Evolutionary conservation across 2,113 vertebrate genomes (phyloP).

Genomic region (Protobothrops mucrosquamatus): DNA sequence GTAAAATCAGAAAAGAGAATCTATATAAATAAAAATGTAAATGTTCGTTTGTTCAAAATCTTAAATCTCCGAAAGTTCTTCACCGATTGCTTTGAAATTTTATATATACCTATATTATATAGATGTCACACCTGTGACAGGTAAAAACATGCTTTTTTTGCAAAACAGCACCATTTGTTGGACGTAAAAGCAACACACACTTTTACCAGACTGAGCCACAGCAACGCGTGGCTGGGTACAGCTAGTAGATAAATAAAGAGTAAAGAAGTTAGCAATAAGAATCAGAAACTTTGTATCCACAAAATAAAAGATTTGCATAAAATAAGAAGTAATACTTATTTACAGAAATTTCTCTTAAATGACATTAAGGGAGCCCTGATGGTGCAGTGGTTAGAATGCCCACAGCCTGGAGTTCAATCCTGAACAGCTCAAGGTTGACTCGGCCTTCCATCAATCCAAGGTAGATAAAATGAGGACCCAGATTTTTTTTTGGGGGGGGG

Average conservation of each 20-base stretch:
- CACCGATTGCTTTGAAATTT: too few species aligned
- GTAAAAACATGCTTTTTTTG: too few species aligned
- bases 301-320: conserved; percentile 22
- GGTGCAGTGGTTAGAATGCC: not conserved
- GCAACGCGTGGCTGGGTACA: too few species aligned
- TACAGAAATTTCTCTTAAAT: not conserved
- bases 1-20: conserved; percentile 22
- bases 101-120: too few species aligned
- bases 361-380: not conserved
- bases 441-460: not conserved
- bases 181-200: too few species aligned
- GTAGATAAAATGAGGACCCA: not conserved
- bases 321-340: conserved; percentile 18
- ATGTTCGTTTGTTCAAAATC: too few species aligned
- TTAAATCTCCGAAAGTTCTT: too few species aligned
- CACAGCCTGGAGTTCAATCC: not conserved
- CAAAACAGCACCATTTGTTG: too few species aligned
- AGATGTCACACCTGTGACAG: too few species aligned
- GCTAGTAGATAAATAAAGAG: not conserved
- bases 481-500: not conserved
- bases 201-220: too few species aligned
- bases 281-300: conserved; percentile 19
- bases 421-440: not conserved
- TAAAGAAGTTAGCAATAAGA: conserved; percentile 28
- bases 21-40: too few species aligned